phyloP scores from a whole-genome alignment of 2,888 invertebrate genomes.

The Palloptera scutellata region DNA sequence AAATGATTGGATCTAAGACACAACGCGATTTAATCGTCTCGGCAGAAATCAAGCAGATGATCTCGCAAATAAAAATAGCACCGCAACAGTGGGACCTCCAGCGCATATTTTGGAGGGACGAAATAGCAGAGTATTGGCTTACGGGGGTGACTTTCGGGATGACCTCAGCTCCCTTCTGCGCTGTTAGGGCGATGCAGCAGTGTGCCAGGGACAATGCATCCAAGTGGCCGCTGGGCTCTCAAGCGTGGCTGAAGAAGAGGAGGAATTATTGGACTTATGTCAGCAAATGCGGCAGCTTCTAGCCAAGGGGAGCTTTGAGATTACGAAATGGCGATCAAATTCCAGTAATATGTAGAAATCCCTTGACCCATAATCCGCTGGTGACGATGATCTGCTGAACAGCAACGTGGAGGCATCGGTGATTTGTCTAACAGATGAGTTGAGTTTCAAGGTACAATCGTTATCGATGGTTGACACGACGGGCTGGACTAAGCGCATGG shows the following conservation, averaged over 20 bases:
- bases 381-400: too few relatives aligned
- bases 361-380: neutral
- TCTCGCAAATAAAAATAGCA: too few relatives aligned
- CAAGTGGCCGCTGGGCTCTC: constrained; percentile 16
- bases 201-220: neutral
- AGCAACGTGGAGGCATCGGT: too few relatives aligned
- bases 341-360: neutral
- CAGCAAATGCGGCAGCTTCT: too few relatives aligned
- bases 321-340: constrained; percentile 20
- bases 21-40: constrained; percentile 9
- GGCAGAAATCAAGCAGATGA: too few relatives aligned
- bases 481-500: too few relatives aligned
- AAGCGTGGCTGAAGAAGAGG: constrained; percentile 17
- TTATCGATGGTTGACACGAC: neutral
- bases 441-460: constrained; percentile 1
- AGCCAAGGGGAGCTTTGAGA: too few relatives aligned
- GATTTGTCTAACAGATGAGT: neutral
- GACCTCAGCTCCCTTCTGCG: neutral
- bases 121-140: too few relatives aligned
- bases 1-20: constrained; percentile 19
- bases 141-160: too few relatives aligned
- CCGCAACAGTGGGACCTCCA: too few relatives aligned
- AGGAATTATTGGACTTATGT: constrained; percentile 11
- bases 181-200: constrained; percentile 21
- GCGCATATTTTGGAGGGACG: too few relatives aligned